Base-by-base conservation (phyloP, 2,113 vertebrate genomes). In the Toxotes chatareus region DNA sequence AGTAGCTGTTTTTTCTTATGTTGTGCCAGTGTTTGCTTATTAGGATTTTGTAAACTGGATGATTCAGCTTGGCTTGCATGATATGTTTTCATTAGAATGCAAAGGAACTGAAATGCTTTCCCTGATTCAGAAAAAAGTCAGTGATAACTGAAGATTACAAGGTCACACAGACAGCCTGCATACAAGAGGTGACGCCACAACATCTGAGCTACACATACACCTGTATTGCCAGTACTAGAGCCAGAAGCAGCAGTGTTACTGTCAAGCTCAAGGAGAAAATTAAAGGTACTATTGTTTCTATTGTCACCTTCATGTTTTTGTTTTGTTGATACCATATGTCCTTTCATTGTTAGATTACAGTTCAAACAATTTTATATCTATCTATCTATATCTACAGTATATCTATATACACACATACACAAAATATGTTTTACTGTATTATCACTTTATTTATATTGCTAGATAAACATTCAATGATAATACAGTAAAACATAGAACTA, bases 171-270 rank as follows among this genome's bases (percentile, higher is more conserved):
- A 59, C 13, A 6, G 61, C 89, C 4, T 70, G 60, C 32, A 91
- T 98, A 69, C 56, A 86, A n/a, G 77, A 94, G 85, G 95, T 98
- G 78, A 96, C 93, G 0, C 68, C 70, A 75, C 84, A 75, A 1
- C 92, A 97, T 82, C 79, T 98, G 63, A 86, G 16, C 55, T 89
- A 87, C 75, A 94, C 72, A 0, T 97, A 96, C 38, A 94, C 92
- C 0, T 99, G 97, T 73, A 87, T 95, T 71, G 96, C 96, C 74
- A 90, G 90, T 47, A 98, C 98, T 80, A 90, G 82, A 0, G 23
- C 93, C 2, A 96, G 96, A n/a, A 97, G 93, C 23, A 42, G 13
- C 4, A 96, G 75, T 0, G 86, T 73, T 57, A 91, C 93, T 7
- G 59, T 97, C 79, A 94, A 59, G 17, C 93, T 99, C 40, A 93